Evolutionary conservation across 1,140 invertebrate genomes (phyloP).

Genomic region (Lordiphosa mommai): DNA sequence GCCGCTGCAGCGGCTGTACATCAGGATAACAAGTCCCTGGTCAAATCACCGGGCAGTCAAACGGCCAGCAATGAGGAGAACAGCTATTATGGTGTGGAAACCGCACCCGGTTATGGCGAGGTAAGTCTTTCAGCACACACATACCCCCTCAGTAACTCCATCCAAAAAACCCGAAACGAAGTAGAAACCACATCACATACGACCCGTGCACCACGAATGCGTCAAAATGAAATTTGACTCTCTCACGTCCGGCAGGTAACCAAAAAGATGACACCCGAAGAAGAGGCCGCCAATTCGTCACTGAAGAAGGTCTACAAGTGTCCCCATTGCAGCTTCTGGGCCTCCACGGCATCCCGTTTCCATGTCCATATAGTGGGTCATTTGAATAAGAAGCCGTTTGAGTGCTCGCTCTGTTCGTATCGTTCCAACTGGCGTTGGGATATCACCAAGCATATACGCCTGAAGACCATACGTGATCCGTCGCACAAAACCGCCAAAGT

Average conservation of each 20-base stretch:
- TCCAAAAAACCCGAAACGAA: not conserved
- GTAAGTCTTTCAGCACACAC: constrained; percentile 64
- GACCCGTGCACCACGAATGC: constrained; percentile 55
- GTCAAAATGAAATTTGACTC: constrained; percentile 80
- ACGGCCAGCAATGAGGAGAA: constrained; percentile 67
- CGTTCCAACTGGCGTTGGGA: constrained; percentile 97
- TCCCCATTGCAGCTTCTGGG: constrained; percentile 94
- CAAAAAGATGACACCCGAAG: constrained; percentile 78
- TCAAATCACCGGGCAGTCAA: constrained; percentile 35
- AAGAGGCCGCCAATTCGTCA: constrained; percentile 79
- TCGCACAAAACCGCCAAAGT: constrained; percentile 89
- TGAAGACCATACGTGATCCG: constrained; percentile 91
- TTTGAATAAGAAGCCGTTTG: constrained; percentile 95
- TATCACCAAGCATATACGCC: constrained; percentile 96
- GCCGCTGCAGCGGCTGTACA: constrained; percentile 58
- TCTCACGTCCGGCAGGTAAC: constrained; percentile 79
- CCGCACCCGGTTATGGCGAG: constrained; percentile 81
- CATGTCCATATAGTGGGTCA: constrained; percentile 96
- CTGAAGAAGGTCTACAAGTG: constrained; percentile 90
- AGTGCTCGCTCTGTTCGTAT: constrained; percentile 95
- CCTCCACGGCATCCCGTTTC: constrained; percentile 93
- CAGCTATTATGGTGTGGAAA: constrained; percentile 81
- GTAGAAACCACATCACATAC: not conserved
- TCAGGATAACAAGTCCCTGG: constrained; percentile 40
- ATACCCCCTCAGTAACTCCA: not conserved